Conservation (phyloP, 2,113 vertebrate species). For the Perccottus glenii region DNA sequence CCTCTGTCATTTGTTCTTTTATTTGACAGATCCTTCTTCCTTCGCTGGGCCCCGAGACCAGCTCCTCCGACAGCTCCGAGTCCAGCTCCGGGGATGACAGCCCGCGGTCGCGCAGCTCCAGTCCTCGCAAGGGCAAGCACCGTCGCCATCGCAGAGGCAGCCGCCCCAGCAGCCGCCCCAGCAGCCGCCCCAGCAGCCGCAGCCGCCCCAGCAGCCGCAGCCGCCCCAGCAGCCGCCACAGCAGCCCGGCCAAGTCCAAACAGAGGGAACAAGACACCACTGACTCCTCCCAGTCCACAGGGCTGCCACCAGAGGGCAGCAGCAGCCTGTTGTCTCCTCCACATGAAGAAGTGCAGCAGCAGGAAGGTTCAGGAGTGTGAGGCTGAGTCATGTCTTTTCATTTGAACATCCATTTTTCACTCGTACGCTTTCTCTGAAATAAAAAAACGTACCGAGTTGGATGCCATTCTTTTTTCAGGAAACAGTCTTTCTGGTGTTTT, state of each 20-base stretch:
- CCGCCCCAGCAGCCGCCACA: conserved; percentile 58
- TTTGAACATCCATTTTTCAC: conserved; percentile 49
- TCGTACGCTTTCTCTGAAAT: conserved; percentile 38
- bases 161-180: conserved; percentile 56
- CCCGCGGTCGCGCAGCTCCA: conserved; percentile 89
- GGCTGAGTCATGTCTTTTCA: conserved; percentile 61
- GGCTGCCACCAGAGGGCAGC: conserved; percentile 62
- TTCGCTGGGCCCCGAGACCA: conserved; percentile 76
- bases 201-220: conserved; percentile 67
- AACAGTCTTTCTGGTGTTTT: conserved; percentile 47
- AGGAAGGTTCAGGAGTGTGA: conserved; percentile 62
- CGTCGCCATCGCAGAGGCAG: conserved; percentile 79
- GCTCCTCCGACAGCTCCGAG: conserved; percentile 86
- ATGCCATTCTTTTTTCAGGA: conserved; percentile 64
- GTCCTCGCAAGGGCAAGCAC: conserved; percentile 82
- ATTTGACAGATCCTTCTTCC: conserved; percentile 87
- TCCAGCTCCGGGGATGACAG: conserved; percentile 90
- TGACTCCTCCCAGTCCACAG: conserved; percentile 37
- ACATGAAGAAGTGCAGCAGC: conserved; percentile 21
- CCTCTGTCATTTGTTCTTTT: neutral
- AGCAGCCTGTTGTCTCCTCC: conserved; percentile 24
- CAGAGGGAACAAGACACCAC: conserved; percentile 77
- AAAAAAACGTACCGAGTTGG: conserved; percentile 44
- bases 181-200: neutral
- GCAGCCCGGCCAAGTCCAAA: conserved; percentile 78